Conservation (phyloP, 2,888 invertebrate genomes). For the Poecilobothrus nobilitatus region DNA sequence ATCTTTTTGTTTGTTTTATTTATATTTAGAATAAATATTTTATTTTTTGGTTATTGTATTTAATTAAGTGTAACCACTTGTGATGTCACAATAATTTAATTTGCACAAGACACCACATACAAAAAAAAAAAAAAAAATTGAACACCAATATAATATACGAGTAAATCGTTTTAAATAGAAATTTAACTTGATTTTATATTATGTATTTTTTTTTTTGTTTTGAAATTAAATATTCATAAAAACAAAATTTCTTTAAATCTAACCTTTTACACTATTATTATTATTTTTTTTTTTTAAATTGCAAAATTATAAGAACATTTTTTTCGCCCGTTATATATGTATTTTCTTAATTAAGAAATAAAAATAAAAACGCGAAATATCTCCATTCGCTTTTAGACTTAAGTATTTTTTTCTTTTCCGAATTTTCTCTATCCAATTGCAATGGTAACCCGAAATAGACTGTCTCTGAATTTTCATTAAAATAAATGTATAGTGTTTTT, state of each 20-base stretch:
- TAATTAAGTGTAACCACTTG: background rate
- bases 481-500: too few relatives aligned
- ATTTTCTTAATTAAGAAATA: too few relatives aligned
- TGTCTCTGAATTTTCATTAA: background rate
- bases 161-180: background rate
- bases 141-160: background rate
- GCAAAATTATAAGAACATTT: too few relatives aligned
- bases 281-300: too few relatives aligned
- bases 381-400: too few relatives aligned
- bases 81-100: background rate
- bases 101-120: background rate
- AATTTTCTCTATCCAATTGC: background rate
- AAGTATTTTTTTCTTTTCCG: background rate
- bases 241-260: too few relatives aligned
- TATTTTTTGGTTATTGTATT: background rate
- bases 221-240: too few relatives aligned
- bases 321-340: too few relatives aligned
- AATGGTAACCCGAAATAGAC: constrained; percentile 3
- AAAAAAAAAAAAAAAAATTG: background rate
- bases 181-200: too few relatives aligned
- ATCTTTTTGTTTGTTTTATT: background rate
- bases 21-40: background rate
- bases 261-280: too few relatives aligned
- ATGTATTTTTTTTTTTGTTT: too few relatives aligned
- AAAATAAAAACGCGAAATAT: too few relatives aligned